phyloP scores from a whole-genome alignment of 2,797 vertebrate genomes.

The Scleropages formosus region DNA sequence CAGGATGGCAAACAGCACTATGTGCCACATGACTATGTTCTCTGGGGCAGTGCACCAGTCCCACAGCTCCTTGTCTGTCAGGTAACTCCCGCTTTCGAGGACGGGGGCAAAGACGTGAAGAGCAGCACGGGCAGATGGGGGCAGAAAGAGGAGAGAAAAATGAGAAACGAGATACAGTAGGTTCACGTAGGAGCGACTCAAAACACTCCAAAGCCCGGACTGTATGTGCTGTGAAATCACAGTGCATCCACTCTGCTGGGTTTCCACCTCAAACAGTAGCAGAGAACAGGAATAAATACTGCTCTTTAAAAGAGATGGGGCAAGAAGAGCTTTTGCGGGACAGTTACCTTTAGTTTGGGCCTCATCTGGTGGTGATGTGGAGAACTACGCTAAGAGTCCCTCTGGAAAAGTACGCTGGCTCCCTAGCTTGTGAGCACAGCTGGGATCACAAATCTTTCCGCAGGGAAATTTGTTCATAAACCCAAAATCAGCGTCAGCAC shows the following conservation, averaged over 20 bases:
- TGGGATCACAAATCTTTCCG: too few relatives aligned
- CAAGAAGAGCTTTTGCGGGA: too few relatives aligned
- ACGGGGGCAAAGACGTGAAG: not conserved
- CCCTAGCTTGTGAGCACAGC: too few relatives aligned
- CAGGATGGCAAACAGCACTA: constrained; percentile 76
- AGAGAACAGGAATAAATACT: not conserved
- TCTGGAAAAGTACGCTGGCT: not conserved
- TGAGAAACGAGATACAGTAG: constrained; percentile 29
- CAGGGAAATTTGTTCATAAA: too few relatives aligned
- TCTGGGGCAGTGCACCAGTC: constrained; percentile 63
- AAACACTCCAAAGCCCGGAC: not conserved
- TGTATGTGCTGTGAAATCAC: not conserved
- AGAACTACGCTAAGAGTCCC: not conserved
- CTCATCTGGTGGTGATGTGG: not conserved
- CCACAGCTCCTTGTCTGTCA: constrained; percentile 59
- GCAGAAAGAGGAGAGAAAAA: constrained; percentile 3
- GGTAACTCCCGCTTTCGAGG: constrained; percentile 52
- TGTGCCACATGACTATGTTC: constrained; percentile 78
- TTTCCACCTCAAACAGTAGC: not conserved
- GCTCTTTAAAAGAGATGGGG: not conserved
- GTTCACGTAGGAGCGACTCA: constrained; percentile 34
- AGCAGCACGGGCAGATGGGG: not conserved
- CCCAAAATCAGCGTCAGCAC: too few relatives aligned
- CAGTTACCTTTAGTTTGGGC: too few relatives aligned
- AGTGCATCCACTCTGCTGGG: not conserved